A percentile compares a stretch with the other conserved stretches of the same genome.
These are phyloP conservation scores for Eulemur coronatus DNA, from an alignment of 2,797 vertebrate species.

Conservation along the genomic window DNA sequence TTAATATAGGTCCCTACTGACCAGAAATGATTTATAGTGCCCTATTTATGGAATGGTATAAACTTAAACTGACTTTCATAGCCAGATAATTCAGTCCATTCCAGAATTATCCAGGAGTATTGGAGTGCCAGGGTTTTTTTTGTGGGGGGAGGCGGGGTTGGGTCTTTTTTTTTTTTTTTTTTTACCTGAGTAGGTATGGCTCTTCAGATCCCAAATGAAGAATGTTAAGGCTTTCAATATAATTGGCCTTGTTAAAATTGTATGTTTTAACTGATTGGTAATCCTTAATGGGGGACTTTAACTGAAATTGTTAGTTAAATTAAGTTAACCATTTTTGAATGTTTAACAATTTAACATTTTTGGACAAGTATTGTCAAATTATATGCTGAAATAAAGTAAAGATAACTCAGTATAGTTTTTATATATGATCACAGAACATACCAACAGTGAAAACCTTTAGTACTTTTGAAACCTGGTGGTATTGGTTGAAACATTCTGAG, in stretches of 20 bases:
- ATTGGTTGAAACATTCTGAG: neutral
- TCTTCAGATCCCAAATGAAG: slow-evolving; percentile 1
- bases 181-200: neutral
- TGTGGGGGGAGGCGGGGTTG: too few species aligned
- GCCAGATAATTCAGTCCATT: neutral
- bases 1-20: slow-evolving; percentile 64
- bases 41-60: neutral
- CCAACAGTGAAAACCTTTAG: neutral
- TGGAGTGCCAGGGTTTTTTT: neutral
- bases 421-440: neutral
- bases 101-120: neutral
- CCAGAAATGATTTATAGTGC: slow-evolving; percentile 1
- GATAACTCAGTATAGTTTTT: neutral
- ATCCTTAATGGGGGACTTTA: neutral
- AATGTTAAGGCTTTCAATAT: neutral
- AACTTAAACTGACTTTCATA: slow-evolving; percentile 10
- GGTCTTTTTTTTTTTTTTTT: neutral
- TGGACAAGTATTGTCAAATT: neutral
- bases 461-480: neutral
- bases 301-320: slow-evolving; percentile 1
- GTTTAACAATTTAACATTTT: neutral
- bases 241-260: neutral
- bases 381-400: slow-evolving; percentile 5
- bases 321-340: neutral
- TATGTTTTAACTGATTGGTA: neutral